Conservation (phyloP, 1,140 invertebrate genomes). For the Drosophila kikkawai region DNA sequence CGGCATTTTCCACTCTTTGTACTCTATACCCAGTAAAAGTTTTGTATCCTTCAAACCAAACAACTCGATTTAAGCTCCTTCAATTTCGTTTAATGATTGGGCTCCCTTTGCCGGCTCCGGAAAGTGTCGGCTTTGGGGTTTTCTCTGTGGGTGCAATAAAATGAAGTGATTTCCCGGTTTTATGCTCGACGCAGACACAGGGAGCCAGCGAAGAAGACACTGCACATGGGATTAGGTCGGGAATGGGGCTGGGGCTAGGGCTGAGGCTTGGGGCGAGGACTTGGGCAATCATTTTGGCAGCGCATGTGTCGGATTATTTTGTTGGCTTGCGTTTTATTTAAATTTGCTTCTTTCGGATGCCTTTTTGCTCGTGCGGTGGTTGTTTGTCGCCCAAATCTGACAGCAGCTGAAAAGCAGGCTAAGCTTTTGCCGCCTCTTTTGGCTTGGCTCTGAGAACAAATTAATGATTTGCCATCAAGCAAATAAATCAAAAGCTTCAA, state of each 20-base stretch:
- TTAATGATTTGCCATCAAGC: constrained; percentile 76
- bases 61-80: constrained; percentile 38
- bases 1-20: constrained; percentile 1
- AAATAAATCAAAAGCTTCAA: constrained; percentile 78
- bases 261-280: constrained; percentile 11
- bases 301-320: constrained; percentile 82
- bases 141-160: constrained; percentile 59
- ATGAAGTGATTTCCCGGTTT: constrained; percentile 69
- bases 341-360: constrained; percentile 50
- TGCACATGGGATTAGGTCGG: constrained; percentile 64
- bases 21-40: too few species aligned
- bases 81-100: constrained; percentile 52
- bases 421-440: constrained; percentile 46
- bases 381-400: constrained; percentile 70
- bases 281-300: constrained; percentile 74
- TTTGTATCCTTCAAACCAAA: constrained; percentile 13
- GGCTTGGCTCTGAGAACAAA: constrained; percentile 51
- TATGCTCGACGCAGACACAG: constrained; percentile 40
- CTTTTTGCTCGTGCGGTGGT: constrained; percentile 40
- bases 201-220: constrained; percentile 16
- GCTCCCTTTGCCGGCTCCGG: constrained; percentile 14
- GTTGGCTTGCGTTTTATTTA: constrained; percentile 71
- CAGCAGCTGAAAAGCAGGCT: constrained; percentile 70
- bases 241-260: constrained; percentile 1
- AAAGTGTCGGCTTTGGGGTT: constrained; percentile 57